Conservation (phyloP, 2,113 vertebrate species). For the Taxidea taxus region DNA sequence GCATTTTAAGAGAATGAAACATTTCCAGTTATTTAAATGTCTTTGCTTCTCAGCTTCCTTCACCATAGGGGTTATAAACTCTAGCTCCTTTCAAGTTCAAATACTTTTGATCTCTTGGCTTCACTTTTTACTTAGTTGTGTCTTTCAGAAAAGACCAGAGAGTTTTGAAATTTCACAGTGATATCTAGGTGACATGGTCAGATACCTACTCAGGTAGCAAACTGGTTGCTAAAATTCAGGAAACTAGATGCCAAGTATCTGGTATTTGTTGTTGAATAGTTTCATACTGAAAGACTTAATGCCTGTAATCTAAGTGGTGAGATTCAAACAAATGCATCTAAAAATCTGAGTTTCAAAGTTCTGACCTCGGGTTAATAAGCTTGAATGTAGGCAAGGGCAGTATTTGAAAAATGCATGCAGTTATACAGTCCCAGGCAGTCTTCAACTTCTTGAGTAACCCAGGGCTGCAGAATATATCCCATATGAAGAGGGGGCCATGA, state of each 20-base stretch:
- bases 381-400: neutral
- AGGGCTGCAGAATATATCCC: neutral
- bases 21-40: conserved; percentile 22
- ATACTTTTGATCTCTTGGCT: neutral
- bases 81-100: conserved; percentile 28
- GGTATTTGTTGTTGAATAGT: neutral
- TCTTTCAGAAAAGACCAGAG: neutral
- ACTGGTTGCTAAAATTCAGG: neutral
- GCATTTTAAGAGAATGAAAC: conserved; percentile 42
- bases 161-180: neutral
- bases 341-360: conserved; percentile 39
- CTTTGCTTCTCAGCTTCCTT: neutral
- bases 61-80: neutral
- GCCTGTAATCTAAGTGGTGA: neutral
- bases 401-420: conserved; percentile 11
- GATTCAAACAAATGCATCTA: neutral
- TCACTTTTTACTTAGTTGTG: neutral
- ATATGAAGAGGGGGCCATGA: neutral
- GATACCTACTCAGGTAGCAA: neutral
- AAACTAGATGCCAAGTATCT: neutral
- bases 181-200: neutral
- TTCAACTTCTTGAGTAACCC: neutral
- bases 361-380: conserved; percentile 31
- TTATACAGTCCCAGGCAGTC: neutral
- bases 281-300: neutral